Base-by-base conservation (phyloP, 2,797 vertebrate genomes). In the Orestias chungarensis region DNA sequence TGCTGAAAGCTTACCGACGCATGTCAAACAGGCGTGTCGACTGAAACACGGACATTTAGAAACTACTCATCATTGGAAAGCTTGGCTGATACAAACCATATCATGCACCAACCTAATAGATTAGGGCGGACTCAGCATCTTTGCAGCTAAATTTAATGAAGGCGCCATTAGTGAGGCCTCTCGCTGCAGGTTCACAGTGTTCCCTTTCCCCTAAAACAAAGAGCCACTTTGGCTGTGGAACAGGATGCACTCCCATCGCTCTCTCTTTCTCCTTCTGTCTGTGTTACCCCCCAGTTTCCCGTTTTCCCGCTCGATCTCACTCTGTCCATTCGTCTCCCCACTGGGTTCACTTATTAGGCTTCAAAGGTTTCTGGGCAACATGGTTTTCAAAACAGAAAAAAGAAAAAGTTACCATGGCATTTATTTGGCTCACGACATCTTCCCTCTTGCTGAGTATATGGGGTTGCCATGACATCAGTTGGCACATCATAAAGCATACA, bases 271-370 rank as follows among this genome's bases (percentile, higher is more conserved):
- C 72, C 76, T 64, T 25, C 76, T 77, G 82, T 18, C 59, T 59
- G 82, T 88, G 73, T 90, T 46, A 71, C 25, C n/a, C 62, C 52
- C 62, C 52, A 66, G 72, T 74, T 61, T 27, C 31, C 66, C 61
- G 73, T 57, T 44, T 76, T 52, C 44, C 61, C 38, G 59, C 73
- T 85, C 70, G 78, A 73, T 79, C 72, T 78, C 66, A 10, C 78
- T 78, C 83, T 89, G 74, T 90, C 86, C 86, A 79, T 93, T 87
- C 91, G 86, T 92, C 86, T 91, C 87, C 89, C 89, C 85, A 88
- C 91, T 93, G 92, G 92, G 93, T 94, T 93, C 92, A 93, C 91
- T 94, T 94, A 95, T 93, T 94, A 95, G 93, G 93, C 93, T 93
- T 92, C 93, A 95, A 94, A 94, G 88, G 92, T 93, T 94, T 94